Conservation (phyloP, 2,113 vertebrate species). For the Dicrurus megarhynchus region DNA sequence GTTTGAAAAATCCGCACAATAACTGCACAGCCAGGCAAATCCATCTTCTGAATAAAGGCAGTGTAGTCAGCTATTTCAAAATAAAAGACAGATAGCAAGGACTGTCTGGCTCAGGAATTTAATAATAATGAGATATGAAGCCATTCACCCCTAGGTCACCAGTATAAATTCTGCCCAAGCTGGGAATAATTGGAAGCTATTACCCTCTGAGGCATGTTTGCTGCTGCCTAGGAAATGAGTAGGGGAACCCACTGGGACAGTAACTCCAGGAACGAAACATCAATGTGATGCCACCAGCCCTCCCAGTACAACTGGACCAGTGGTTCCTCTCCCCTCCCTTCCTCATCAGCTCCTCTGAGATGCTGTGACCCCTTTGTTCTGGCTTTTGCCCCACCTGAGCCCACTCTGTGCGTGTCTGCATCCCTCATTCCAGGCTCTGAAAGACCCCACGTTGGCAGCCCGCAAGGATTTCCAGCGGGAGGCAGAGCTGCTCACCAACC, state of each 20-base stretch:
- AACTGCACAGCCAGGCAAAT: slow-evolving; percentile 49
- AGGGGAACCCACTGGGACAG: not conserved
- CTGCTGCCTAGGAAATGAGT: slow-evolving; percentile 6
- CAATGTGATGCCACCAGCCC: not conserved
- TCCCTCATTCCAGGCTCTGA: slow-evolving; percentile 81
- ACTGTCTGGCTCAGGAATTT: slow-evolving; percentile 49
- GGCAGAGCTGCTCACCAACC: slow-evolving; percentile 94
- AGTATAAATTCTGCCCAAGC: slow-evolving; percentile 48
- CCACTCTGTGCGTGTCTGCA: not conserved
- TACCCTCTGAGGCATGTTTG: slow-evolving; percentile 36
- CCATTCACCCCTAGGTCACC: slow-evolving; percentile 50
- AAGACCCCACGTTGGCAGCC: slow-evolving; percentile 92
- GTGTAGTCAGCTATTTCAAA: slow-evolving; percentile 59
- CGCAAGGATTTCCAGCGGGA: slow-evolving; percentile 98
- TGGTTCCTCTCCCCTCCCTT: not conserved
- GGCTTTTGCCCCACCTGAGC: not conserved
- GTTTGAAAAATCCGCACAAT: slow-evolving; percentile 64
- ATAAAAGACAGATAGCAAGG: slow-evolving; percentile 56
- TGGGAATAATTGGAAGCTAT: slow-evolving; percentile 62
- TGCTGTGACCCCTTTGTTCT: fast-evolving
- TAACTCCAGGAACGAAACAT: not conserved
- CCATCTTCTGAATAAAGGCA: slow-evolving; percentile 57
- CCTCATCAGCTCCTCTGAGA: not conserved
- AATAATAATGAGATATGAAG: slow-evolving; percentile 68
- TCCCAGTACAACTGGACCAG: not conserved